phyloP scores from a whole-genome alignment of 1,140 invertebrate species.

The Microplitis mediator region DNA sequence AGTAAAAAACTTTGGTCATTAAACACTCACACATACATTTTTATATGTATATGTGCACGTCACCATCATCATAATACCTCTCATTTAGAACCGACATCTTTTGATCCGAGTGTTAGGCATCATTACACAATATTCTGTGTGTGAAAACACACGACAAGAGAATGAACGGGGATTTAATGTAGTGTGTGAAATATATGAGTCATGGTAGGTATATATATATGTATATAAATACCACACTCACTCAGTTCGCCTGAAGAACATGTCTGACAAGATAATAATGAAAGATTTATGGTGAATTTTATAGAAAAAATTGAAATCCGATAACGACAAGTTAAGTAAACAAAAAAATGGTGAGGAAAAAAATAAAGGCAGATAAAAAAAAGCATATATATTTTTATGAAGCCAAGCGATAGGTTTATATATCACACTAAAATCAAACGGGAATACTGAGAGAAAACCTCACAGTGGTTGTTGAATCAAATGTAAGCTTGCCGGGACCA shows the following conservation, averaged over 20 bases:
- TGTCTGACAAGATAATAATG: background rate
- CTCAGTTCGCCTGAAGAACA: background rate
- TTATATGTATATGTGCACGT: background rate
- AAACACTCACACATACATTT: background rate
- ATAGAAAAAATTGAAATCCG: too few relatives aligned
- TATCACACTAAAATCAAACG: background rate
- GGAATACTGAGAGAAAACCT: background rate
- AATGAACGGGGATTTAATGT: constrained; percentile 35
- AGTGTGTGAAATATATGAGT: constrained; percentile 38
- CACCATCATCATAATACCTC: background rate
- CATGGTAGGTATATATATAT: constrained; percentile 20
- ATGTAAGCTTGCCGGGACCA: background rate
- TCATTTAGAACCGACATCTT: background rate
- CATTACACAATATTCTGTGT: constrained; percentile 39
- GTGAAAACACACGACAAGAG: constrained; percentile 22
- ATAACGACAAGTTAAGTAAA: too few relatives aligned
- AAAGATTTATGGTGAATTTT: background rate
- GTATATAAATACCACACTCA: constrained; percentile 34
- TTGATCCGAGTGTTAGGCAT: constrained; percentile 29
- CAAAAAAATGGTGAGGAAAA: too few relatives aligned
- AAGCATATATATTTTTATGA: background rate
- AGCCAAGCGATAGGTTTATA: background rate
- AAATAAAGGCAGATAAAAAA: background rate
- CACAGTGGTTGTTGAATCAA: background rate
- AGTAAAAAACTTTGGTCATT: too few relatives aligned